phyloP scores from a whole-genome alignment of 2,888 invertebrate genomes.

The Sesia bembeciformis region DNA sequence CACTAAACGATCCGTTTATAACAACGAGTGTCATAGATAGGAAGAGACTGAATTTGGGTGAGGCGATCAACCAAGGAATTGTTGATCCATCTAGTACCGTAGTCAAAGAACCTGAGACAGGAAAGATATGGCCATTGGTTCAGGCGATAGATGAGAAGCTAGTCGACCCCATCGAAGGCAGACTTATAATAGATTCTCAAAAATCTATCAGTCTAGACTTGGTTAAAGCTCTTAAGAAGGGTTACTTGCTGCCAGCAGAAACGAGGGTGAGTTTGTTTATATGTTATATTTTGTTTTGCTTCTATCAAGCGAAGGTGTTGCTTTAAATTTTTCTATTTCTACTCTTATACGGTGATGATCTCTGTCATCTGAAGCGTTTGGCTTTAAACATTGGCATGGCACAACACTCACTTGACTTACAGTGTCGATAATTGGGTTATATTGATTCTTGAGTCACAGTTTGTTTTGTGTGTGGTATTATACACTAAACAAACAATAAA shows the following conservation, averaged over 20 bases:
- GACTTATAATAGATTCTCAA: conserved; percentile 73
- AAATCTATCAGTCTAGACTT: conserved; percentile 81
- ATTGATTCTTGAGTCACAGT: conserved; percentile 38
- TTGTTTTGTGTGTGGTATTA: conserved; percentile 29
- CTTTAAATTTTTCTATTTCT: conserved; percentile 60
- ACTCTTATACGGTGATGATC: conserved; percentile 53
- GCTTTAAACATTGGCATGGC: conserved; percentile 69
- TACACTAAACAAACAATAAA: conserved; percentile 11
- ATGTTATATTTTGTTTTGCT: conserved; percentile 42
- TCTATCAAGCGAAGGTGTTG: conserved; percentile 64
- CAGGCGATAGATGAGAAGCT: conserved; percentile 83
- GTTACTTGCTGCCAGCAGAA: conserved; percentile 92
- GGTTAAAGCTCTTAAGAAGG: conserved; percentile 89
- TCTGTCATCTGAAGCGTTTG: conserved; percentile 60
- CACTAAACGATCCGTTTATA: conserved; percentile 87
- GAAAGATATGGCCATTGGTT: conserved; percentile 83
- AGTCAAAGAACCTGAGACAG: conserved; percentile 84
- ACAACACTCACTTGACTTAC: conserved; percentile 52
- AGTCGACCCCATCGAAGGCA: conserved; percentile 84
- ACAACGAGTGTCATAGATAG: conserved; percentile 81
- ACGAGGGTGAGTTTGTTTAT: conserved; percentile 86
- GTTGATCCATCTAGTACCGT: conserved; percentile 91
- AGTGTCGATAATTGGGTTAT: conserved; percentile 46
- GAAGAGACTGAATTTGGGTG: conserved; percentile 82
- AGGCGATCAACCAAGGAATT: conserved; percentile 84